A percentile compares a stretch with the other conserved stretches of the same genome.
phyloP scores from a whole-genome alignment of 2,888 invertebrate species.

The Microchrysa polita region DNA sequence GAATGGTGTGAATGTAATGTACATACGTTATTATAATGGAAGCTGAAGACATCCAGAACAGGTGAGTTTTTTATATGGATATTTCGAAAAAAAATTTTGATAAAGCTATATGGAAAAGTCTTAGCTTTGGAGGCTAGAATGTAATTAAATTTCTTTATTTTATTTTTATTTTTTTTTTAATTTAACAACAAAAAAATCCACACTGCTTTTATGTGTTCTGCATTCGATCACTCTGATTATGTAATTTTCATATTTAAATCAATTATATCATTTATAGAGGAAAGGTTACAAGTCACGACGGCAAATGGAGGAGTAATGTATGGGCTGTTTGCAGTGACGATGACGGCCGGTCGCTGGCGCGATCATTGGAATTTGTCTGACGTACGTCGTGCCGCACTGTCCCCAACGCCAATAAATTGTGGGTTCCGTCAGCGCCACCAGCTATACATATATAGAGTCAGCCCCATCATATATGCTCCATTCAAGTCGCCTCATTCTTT shows the following conservation, averaged over 20 bases:
- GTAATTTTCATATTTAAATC: conserved; percentile 49
- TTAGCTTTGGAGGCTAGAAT: too few relatives aligned
- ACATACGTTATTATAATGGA: neutral
- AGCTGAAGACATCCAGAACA: neutral
- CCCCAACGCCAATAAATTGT: neutral
- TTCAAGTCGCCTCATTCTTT: neutral
- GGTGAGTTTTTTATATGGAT: too few relatives aligned
- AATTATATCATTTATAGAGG: conserved; percentile 47
- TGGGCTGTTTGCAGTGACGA: conserved; percentile 41
- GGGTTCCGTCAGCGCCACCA: neutral
- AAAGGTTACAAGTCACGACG: conserved; percentile 51
- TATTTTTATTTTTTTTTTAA: too few relatives aligned
- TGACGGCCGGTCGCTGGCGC: conserved; percentile 33
- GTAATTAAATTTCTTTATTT: too few relatives aligned
- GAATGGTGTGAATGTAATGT: too few relatives aligned
- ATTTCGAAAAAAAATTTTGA: too few relatives aligned
- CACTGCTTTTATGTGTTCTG: neutral
- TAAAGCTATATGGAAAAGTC: too few relatives aligned
- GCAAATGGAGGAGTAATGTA: conserved; percentile 41
- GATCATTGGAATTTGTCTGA: conserved; percentile 41
- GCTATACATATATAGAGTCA: too few relatives aligned
- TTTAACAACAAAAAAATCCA: too few relatives aligned
- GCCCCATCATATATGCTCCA: too few relatives aligned
- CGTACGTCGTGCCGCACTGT: conserved; percentile 13
- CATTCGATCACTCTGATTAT: conserved; percentile 38